Conservation (phyloP, 2,113 vertebrate genomes). For the Haemorhous mexicanus region DNA sequence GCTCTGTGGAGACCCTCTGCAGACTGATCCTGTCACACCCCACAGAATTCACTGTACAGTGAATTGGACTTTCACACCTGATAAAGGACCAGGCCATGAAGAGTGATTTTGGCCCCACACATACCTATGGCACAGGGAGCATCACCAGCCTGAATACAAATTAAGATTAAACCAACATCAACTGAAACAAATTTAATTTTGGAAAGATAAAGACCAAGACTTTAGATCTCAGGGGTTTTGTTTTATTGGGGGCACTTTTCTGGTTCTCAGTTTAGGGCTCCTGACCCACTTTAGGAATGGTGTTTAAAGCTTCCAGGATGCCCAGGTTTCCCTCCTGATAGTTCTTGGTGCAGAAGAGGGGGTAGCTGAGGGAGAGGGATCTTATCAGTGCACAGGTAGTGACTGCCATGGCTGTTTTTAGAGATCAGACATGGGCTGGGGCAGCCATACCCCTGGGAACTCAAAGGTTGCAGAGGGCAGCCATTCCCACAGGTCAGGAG, state of each 20-base stretch:
- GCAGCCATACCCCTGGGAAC: neutral
- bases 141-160: neutral
- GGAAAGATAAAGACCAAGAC: neutral
- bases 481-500: neutral
- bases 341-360: neutral
- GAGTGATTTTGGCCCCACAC: neutral
- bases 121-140: neutral
- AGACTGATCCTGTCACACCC: neutral
- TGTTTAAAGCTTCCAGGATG: neutral
- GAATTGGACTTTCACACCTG: neutral
- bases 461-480: neutral
- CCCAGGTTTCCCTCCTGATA: neutral
- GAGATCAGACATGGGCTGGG: neutral
- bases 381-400: rapidly evolving
- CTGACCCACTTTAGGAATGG: rapidly evolving
- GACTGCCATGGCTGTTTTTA: neutral
- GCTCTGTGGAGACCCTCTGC: neutral
- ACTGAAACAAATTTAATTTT: neutral
- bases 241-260: neutral
- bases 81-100: neutral
- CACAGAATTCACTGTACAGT: neutral
- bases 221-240: neutral
- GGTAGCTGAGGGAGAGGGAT: neutral
- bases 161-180: neutral
- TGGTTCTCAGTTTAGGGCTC: neutral